Evolutionary conservation across 2,888 invertebrate species (phyloP), one percentile per base, ranked within the genome.

Genomic region (Hirtodrosophila trivittata): DNA sequence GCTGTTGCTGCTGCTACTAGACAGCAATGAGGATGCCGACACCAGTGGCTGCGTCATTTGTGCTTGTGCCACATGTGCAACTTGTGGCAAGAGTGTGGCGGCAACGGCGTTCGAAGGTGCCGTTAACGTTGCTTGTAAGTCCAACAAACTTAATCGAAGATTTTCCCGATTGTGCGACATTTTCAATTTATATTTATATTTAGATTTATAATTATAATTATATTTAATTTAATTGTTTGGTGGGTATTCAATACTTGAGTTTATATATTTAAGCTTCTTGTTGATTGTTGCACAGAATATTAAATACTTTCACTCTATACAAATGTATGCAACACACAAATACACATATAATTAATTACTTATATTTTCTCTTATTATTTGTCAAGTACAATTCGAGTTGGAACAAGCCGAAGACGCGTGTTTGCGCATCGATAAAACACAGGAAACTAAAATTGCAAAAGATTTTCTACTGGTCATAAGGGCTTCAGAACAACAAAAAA

Each of bases 141-240:
- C 90, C 69, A 89, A 77, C 58, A 90, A 80, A 75, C 90, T 90
- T 67, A 90, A 76, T 1, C 89, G 89, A 66, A 90, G 77, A 86
- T 89, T 90, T 77, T 90, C 90, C 55, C 90, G 89, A 83, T 89
- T 90, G 52, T 87, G 84, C 75, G 87, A 87, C 89, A 89, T 90
- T 68, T 47, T 38, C 3, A 18, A 38, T n/a, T 66, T 37, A 16
- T 35, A 26, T 35, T 18, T 9, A 21, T 21, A 21, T 21, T 21
- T 21, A 3, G 5, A 21, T 21, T 21, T 21, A 3, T 21, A 21
- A 21, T 21, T 21, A 3, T 21, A 43, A n/a, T 58, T 43, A 37
- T 49, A 32, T 35, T 57, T 55, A 9, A 42, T 38, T 58, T 30
- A 28, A 30, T 18, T 38, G 16, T 25, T 56, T 21, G 18, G 18